These are phyloP conservation scores for Anthonomus grandis DNA, from an alignment of 1,140 invertebrate species.

Conservation along the genomic window DNA sequence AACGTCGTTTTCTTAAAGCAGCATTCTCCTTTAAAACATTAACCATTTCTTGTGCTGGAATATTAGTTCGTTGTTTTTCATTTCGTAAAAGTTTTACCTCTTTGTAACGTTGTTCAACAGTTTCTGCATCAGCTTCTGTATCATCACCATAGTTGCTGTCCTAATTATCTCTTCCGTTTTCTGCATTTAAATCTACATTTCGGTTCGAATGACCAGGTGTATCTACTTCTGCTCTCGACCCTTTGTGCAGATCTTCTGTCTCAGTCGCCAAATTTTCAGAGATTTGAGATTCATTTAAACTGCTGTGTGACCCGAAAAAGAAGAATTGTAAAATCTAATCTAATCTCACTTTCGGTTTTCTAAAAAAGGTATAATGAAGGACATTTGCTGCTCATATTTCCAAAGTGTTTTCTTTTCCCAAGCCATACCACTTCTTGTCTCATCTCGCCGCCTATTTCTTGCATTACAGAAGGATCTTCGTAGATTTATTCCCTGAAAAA, in stretches of 20 bases:
- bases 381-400: constrained; percentile 6
- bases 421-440: too few species aligned
- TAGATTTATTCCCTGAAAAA: background rate
- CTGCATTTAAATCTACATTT: too few species aligned
- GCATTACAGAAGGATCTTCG: background rate
- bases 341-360: background rate
- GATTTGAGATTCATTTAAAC: background rate
- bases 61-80: background rate
- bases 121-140: background rate
- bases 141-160: background rate
- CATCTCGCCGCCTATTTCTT: too few species aligned
- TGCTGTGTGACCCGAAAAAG: background rate
- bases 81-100: background rate
- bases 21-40: too few species aligned
- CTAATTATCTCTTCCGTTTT: background rate
- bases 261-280: background rate
- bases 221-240: background rate
- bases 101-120: too few species aligned
- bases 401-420: background rate
- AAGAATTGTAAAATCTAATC: background rate
- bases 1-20: background rate
- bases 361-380: too few species aligned
- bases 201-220: too few species aligned
- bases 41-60: background rate
- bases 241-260: background rate